A percentile compares a stretch with the other conserved stretches of the same genome.
Conservation (phyloP, 2,797 vertebrate species). For the Merluccius polli region DNA sequence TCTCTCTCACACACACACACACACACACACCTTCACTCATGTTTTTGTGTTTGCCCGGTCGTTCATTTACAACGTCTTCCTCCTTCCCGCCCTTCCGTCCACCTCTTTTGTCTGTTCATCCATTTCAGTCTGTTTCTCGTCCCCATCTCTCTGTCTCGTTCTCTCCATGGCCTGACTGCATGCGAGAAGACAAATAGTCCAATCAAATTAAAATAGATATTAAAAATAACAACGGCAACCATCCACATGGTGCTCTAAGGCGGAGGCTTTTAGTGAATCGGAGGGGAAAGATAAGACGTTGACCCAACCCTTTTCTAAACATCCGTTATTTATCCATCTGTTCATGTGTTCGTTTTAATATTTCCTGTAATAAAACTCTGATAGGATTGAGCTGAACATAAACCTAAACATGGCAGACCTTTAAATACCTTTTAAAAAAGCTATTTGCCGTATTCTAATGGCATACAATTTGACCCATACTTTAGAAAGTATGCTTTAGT, state of each 20-base stretch:
- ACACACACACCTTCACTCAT: neutral
- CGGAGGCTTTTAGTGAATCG: neutral
- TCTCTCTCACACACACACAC: slow-evolving; percentile 10
- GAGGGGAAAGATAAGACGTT: neutral
- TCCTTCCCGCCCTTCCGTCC: neutral
- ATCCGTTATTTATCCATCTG: neutral
- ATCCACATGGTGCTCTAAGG: neutral
- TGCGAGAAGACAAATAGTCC: neutral
- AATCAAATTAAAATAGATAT: neutral
- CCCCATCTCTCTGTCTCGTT: neutral
- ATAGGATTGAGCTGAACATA: neutral
- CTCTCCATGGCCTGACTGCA: neutral
- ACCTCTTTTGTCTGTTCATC: neutral
- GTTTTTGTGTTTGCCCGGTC: neutral
- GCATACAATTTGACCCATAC: neutral
- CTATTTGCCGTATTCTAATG: no score
- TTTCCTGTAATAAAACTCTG: neutral
- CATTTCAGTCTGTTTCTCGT: neutral
- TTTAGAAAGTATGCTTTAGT: neutral
- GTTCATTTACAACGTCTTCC: neutral
- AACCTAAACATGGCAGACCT: neutral
- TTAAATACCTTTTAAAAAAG: neutral
- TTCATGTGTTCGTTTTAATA: neutral
- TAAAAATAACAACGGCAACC: neutral
- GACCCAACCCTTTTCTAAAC: neutral